A percentile compares a stretch with the other conserved stretches of the same genome.
phyloP scores from a whole-genome alignment of 2,113 vertebrate species.

The Tragelaphus scriptus region DNA sequence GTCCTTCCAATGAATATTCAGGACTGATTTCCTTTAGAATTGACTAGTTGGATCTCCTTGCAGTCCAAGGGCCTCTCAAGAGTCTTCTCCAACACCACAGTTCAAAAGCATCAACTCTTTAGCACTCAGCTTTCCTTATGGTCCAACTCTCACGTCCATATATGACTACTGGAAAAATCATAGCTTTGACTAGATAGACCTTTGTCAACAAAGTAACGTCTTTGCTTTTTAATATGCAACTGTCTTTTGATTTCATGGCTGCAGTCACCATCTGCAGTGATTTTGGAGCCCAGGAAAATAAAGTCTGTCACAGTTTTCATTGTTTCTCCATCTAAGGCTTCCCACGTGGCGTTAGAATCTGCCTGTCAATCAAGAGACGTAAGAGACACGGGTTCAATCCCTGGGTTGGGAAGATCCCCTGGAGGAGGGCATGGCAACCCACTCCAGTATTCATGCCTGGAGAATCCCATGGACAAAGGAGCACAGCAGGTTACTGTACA shows the following conservation, averaged over 20 bases:
- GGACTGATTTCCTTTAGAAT: background rate
- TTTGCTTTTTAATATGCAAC: background rate
- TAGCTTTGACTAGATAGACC: background rate
- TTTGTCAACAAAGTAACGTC: background rate
- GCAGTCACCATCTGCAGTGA: background rate
- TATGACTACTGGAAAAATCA: background rate
- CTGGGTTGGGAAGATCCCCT: background rate
- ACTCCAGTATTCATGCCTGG: background rate
- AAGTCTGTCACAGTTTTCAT: background rate
- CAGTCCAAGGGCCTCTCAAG: background rate
- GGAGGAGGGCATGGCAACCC: background rate
- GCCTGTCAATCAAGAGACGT: background rate
- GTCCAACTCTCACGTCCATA: background rate
- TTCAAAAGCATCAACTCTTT: background rate
- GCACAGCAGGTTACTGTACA: background rate
- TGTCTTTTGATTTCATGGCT: background rate
- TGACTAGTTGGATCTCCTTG: background rate
- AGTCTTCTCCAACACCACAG: background rate
- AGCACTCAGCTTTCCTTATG: background rate
- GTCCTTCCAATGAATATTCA: background rate
- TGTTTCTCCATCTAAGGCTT: background rate
- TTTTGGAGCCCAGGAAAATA: background rate
- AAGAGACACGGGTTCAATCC: background rate
- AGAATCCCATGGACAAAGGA: background rate
- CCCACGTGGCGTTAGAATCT: background rate